A percentile compares a stretch with the other conserved stretches of the same genome.
These are phyloP conservation scores for Hoplostethus atlanticus DNA, from an alignment of 2,797 vertebrate species.

Conservation along the genomic window DNA sequence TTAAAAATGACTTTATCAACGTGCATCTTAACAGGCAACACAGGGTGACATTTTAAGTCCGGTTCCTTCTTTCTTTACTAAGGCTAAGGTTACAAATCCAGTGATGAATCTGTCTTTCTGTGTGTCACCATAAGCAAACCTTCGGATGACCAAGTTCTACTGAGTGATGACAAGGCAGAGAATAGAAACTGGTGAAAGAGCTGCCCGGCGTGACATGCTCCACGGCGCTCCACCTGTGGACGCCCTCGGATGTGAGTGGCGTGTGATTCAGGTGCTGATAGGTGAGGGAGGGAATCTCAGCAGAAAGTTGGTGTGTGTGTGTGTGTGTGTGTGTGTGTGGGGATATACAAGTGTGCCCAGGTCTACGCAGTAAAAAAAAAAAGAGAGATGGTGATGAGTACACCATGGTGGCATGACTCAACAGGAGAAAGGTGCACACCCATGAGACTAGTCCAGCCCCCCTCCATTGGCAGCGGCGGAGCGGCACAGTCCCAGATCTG, in stretches of 20 bases:
- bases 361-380: slow-evolving; percentile 17
- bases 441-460: slow-evolving; percentile 57
- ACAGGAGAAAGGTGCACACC: slow-evolving; percentile 76
- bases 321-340: slow-evolving; percentile 10
- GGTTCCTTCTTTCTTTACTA: slow-evolving; percentile 20
- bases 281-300: slow-evolving; percentile 12
- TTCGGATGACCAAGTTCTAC: slow-evolving; percentile 39
- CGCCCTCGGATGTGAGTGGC: slow-evolving; percentile 28
- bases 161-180: slow-evolving; percentile 44
- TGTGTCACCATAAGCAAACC: slow-evolving; percentile 30
- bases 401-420: slow-evolving; percentile 73
- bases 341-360: neutral
- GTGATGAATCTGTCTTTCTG: slow-evolving; percentile 40
- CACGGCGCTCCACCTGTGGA: slow-evolving; percentile 31
- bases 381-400: slow-evolving; percentile 35
- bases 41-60: slow-evolving; percentile 45
- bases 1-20: slow-evolving; percentile 42
- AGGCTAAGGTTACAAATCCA: slow-evolving; percentile 29
- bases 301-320: slow-evolving; percentile 4
- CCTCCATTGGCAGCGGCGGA: slow-evolving; percentile 24
- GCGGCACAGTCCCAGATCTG: slow-evolving; percentile 53
- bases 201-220: slow-evolving; percentile 20
- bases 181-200: slow-evolving; percentile 41
- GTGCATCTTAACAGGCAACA: slow-evolving; percentile 11
- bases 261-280: slow-evolving; percentile 36